phyloP scores from a whole-genome alignment of 2,888 invertebrate genomes.

The Exocentrus adspersus region DNA sequence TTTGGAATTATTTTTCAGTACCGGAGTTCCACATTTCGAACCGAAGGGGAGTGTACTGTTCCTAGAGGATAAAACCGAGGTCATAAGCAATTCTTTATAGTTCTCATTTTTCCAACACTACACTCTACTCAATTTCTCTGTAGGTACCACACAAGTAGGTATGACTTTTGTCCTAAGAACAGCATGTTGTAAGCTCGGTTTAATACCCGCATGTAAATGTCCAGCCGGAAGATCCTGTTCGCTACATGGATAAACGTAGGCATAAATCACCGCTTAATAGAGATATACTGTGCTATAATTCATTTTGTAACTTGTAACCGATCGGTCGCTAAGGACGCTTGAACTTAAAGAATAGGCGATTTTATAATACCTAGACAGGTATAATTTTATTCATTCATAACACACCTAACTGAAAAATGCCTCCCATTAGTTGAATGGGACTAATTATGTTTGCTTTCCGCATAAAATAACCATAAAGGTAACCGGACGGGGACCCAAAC shows the following conservation, averaged over 20 bases:
- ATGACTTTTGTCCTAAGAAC: no score
- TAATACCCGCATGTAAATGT: neutral
- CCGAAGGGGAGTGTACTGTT: no score
- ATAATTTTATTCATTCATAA: neutral
- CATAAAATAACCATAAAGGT: neutral
- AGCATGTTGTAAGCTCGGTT: neutral
- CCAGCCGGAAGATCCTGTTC: constrained; percentile 27
- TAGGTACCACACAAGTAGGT: no score
- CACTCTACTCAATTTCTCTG: no score
- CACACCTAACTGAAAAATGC: neutral
- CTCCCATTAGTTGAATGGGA: neutral
- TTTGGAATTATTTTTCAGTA: constrained; percentile 25
- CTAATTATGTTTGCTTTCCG: neutral
- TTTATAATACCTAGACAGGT: no score
- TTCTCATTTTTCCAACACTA: neutral
- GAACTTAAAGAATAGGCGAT: neutral
- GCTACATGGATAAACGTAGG: constrained; percentile 10
- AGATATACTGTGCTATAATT: constrained; percentile 16
- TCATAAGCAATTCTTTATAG: no score
- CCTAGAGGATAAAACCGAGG: no score
- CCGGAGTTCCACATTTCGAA: constrained; percentile 29
- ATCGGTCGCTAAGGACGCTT: neutral
- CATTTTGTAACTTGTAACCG: neutral
- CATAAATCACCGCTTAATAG: constrained; percentile 15
- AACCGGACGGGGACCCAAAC: neutral